phyloP scores from a whole-genome alignment of 2,113 vertebrate genomes.

The Phainopepla nitens region DNA sequence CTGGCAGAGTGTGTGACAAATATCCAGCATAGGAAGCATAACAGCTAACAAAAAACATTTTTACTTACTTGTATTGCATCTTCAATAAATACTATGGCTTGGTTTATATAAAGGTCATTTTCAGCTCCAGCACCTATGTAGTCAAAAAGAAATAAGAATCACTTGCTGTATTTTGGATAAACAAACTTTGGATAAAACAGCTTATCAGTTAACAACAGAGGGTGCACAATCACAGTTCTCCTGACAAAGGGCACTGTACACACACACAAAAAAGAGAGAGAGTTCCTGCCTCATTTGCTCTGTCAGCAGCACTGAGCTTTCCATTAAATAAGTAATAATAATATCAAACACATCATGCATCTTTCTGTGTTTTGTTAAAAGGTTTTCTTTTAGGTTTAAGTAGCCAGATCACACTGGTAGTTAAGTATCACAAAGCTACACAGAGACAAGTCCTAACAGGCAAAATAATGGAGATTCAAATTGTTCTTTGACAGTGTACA shows the following conservation, averaged over 20 bases:
- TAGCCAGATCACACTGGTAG: background rate
- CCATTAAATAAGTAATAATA: background rate
- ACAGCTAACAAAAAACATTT: background rate
- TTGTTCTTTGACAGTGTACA: background rate
- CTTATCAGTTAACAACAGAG: constrained; percentile 15
- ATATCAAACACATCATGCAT: background rate
- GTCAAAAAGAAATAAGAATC: background rate
- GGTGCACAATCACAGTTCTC: constrained; percentile 69
- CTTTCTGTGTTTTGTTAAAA: background rate
- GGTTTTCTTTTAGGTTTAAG: background rate
- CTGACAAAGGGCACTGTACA: constrained; percentile 54
- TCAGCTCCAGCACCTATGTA: background rate
- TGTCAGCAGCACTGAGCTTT: background rate
- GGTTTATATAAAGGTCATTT: constrained; percentile 78
- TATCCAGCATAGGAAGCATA: background rate
- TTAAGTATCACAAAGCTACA: background rate
- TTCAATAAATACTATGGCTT: constrained; percentile 91
- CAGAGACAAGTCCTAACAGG: background rate
- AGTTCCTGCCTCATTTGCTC: background rate
- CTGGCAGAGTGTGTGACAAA: background rate
- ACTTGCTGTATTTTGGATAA: background rate
- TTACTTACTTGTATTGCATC: constrained; percentile 87
- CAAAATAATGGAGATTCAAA: background rate
- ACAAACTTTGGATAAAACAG: background rate
- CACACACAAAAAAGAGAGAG: constrained; percentile 53